Evolutionary conservation across 2,888 invertebrate genomes (phyloP), one percentile per base, ranked within the genome.

Genomic region (Sinotaia quadrata): DNA sequence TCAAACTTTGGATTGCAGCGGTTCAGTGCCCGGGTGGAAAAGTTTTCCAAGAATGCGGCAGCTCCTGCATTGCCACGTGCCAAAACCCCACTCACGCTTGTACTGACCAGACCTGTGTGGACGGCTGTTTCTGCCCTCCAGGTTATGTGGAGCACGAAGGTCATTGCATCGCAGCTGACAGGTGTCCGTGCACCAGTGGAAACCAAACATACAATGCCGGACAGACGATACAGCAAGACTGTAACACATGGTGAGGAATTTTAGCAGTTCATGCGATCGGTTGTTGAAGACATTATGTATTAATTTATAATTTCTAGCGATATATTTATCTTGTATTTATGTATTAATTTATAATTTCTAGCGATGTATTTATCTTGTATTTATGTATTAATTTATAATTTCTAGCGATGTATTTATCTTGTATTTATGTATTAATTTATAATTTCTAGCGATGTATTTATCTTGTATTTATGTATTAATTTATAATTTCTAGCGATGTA

Each of bases 41-140:
- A 77, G 89, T 94, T 1, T 96, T 95, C 89, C 91, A 91, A 75
- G 88, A 93, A 0, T 96, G 96, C 85, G 95, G 94, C 0, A 92
- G 94, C 0, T 91, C 92, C 70, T 88, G 90, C 0, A 93, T 94
- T 82, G 91, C 92, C 1, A 92, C 93, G 41, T 96, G 96, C 82
- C 92, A 79, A 27, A 71, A 69, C 12, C 58, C 74, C 0, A 71
- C 73, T 1, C 69, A 72, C 27, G 59, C 70, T 2, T 78, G 76
- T 33, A 74, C 76, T 24, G 88, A 89, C 66, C 88, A 89, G 2
- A 88, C 90, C 31, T 96, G 96, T 81, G 93, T 93, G 62, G 95
- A 96, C 69, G 96, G 96, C 0, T 96, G 96, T 86, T 95, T 93
- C 89, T 96, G 96, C 85, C 95, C 95, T 0, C 89, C 91, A 21